Conservation (phyloP, 2,113 vertebrate species). For the Leptosomus discolor region DNA sequence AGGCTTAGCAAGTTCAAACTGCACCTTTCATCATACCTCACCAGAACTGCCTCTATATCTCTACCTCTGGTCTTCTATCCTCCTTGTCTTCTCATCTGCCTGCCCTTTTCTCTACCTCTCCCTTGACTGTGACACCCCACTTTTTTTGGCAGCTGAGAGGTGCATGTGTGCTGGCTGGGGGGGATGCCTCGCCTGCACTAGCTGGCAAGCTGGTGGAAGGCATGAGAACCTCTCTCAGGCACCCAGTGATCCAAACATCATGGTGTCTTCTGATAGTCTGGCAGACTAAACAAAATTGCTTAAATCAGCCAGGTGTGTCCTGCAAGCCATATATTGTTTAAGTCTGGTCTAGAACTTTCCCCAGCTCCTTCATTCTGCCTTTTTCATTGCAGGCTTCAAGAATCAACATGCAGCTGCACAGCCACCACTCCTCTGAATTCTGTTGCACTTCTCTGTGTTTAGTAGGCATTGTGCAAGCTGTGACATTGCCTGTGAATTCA, state of each 20-base stretch:
- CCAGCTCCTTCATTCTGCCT: neutral
- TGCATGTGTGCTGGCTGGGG: neutral
- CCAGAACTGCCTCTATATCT: neutral
- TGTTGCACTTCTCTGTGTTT: neutral
- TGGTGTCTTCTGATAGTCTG: neutral
- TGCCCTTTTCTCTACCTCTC: neutral
- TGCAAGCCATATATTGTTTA: neutral
- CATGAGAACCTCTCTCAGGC: neutral
- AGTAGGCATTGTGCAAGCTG: slow-evolving; percentile 8
- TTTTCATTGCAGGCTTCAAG: neutral
- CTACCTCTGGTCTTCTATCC: neutral
- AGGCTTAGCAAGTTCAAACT: neutral
- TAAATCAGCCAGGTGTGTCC: neutral
- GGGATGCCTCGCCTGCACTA: accelerated
- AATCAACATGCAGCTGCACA: neutral
- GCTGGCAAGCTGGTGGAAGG: neutral
- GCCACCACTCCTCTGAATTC: neutral
- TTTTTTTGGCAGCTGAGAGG: neutral
- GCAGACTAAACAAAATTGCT: neutral
- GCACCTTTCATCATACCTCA: neutral
- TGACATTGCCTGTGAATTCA: neutral
- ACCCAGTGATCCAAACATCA: neutral
- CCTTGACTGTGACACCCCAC: neutral
- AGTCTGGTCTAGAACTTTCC: neutral
- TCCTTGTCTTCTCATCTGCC: neutral